Evolutionary conservation across 2,888 invertebrate genomes (phyloP), one percentile per base, ranked within the genome.

Genomic region (Aproaerema taeniolella): DNA sequence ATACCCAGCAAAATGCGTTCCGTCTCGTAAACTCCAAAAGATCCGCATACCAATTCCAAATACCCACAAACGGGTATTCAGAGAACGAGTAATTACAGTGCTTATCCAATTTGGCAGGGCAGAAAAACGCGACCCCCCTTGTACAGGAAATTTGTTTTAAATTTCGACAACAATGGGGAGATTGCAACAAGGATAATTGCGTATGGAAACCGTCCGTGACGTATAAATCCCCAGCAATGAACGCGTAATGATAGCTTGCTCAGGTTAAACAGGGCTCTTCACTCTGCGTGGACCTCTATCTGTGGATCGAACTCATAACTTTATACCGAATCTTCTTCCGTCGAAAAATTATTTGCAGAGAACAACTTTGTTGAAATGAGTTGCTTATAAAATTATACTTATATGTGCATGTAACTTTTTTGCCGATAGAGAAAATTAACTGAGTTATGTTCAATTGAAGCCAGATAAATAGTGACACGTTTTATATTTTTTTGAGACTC

Each of bases 101-200:
- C 77, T 85, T 83, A 86, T 81, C 82, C 85, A 86, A 83, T 86
- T 86, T 82, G 79, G 79, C 76, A 68, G 72, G 69, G 72, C 74
- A 78, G 77, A 81, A 82, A 82, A 83, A 83, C 67, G 69, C 78
- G 83, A 79, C 85, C 83, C 73, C 78, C 79, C 77, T 72, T 67
- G 69, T 64, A 74, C 76, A 79, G 80, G 80, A 82, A 85, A 86
- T 85, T 85, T 85, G 85, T 85, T 86, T 86, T 78, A 82, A 85
- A 83, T 80, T 83, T 86, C 82, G 74, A 82, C 81, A 83, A 86
- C 85, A 86, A 85, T 86, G 83, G 83, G 74, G 73, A 81, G 82
- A 86, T 85, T 60, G 73, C 67, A 61, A 69, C 61, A 60, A 52
- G 70, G 82, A 82, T 85, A 83, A 83, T 83, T 81, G 75, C 67